Conservation (phyloP, 2,888 invertebrate species). For the Caenorhabditis sp. region DNA sequence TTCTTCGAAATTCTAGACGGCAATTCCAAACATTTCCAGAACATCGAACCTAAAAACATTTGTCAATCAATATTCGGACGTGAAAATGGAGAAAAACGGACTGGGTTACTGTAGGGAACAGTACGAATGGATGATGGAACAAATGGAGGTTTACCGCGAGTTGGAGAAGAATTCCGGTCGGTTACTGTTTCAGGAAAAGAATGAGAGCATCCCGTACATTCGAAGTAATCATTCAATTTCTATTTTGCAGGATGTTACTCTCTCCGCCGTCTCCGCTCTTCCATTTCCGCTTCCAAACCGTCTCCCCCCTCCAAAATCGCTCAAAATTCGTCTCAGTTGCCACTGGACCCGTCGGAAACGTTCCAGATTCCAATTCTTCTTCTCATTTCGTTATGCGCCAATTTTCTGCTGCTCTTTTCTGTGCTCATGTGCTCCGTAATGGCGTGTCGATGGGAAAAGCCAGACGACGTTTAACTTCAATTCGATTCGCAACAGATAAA, state of each 20-base stretch:
- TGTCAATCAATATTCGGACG: conserved; percentile 62
- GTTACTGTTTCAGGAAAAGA: not conserved
- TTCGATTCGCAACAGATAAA: not conserved
- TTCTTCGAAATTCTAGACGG: no score
- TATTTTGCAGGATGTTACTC: conserved; percentile 43
- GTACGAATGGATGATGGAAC: conserved; percentile 71
- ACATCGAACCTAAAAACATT: conserved; percentile 62
- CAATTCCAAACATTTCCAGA: no score
- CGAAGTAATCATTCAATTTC: not conserved
- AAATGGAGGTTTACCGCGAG: conserved; percentile 68
- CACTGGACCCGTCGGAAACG: not conserved
- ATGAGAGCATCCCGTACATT: not conserved
- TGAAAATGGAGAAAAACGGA: conserved; percentile 65
- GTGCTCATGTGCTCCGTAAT: conserved; percentile 46
- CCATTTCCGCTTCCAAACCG: not conserved
- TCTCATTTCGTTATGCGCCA: conserved; percentile 35
- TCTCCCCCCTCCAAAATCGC: not conserved
- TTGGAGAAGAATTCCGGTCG: conserved; percentile 65
- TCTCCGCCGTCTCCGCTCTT: conserved; percentile 52
- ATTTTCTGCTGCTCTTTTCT: conserved; percentile 43
- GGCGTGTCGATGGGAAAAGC: conserved; percentile 40
- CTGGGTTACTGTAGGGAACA: conserved; percentile 70
- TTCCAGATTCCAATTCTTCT: conserved; percentile 17
- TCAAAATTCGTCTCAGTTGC: not conserved
- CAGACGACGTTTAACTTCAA: conserved; percentile 12